Evolutionary conservation across 2,888 invertebrate species (phyloP).

Genomic region (Octonoba sinensis): DNA sequence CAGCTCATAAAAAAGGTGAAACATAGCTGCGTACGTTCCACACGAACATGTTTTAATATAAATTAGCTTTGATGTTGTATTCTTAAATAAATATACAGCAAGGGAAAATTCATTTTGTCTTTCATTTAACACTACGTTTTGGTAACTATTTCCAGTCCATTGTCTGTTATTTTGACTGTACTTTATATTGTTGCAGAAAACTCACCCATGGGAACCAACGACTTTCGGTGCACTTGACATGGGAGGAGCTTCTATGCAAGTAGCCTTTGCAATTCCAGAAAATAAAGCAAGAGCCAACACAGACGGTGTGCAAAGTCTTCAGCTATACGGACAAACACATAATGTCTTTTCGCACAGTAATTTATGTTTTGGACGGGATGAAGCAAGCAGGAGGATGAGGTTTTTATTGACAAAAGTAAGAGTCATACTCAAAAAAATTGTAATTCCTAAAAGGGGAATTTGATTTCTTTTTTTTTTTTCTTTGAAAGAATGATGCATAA

Average conservation of each 20-base stretch:
- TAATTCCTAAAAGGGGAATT: too few species aligned
- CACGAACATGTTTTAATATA: too few species aligned
- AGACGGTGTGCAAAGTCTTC: constrained; percentile 66
- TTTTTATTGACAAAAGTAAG: constrained; percentile 24
- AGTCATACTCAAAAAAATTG: background rate
- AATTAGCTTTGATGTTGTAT: too few species aligned
- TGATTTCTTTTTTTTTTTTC: too few species aligned
- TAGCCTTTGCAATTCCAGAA: constrained; percentile 70
- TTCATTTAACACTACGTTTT: too few species aligned
- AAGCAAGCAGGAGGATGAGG: constrained; percentile 70
- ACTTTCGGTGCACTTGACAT: constrained; percentile 71
- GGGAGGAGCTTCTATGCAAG: constrained; percentile 75
- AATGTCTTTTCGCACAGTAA: constrained; percentile 73
- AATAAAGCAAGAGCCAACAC: constrained; percentile 2
- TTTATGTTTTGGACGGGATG: constrained; percentile 73
- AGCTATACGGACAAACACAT: constrained; percentile 72
- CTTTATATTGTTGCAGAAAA: constrained; percentile 23
- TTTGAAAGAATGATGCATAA: too few species aligned
- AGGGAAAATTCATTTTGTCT: too few species aligned
- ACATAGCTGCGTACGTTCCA: too few species aligned
- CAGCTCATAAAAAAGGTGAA: too few species aligned
- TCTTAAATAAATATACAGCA: too few species aligned
- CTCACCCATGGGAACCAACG: constrained; percentile 35
- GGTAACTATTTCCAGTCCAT: too few species aligned
- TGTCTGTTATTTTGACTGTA: background rate